Evolutionary conservation across 2,797 vertebrate species (phyloP), one percentile per base, ranked within the genome.

Genomic region (Hoplostethus mediterraneus): DNA sequence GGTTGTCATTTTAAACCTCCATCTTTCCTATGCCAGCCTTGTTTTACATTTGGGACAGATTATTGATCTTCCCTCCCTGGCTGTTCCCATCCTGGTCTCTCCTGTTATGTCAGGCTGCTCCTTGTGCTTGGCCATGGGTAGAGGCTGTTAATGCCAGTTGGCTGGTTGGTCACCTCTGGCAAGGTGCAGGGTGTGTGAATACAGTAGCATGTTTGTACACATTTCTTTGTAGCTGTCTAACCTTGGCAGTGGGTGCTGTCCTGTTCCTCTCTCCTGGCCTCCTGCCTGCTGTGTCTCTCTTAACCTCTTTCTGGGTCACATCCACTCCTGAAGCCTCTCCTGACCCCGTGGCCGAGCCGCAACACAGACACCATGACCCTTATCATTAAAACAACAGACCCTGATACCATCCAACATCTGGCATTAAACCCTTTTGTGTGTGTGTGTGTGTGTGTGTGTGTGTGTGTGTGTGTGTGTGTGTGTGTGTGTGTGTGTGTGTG

Each of bases 131-230:
- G 28, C 16, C 47, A 40, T 51, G 40, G 17, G 44, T 52, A 25
- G 54, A 72, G 40, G 65, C 28, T 65, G 57, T 63, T 74, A 58
- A 66, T 61, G 51, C 25, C 61, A 77, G 64, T 78, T 47, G 12
- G 16, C 17, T 55, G 54, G 25, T 62, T 57, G 42, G 21, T 21
- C 21, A 21, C 21, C 21, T 21, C 21, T 21, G 21, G 21, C 21
- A 21, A 21, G 21, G 21, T 21, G 51, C 58, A 63, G 9, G 48
- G 56, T 71, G 55, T 48, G 47, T 48, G 47, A n/a, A 11, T 47
- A 11, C 21, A 21, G 21, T 21, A 21, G 21, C 21, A 21, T 55
- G 53, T 31, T 28, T 31, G 53, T 31, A 28, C 31, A 28, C 17
- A 28, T 36, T 36, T 42, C 4, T 53, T 17, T 59, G 28, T 38